A percentile compares a stretch with the other conserved stretches of the same genome.
Evolutionary conservation across 2,113 vertebrate species (phyloP).

Genomic region (Amia ocellicauda): DNA sequence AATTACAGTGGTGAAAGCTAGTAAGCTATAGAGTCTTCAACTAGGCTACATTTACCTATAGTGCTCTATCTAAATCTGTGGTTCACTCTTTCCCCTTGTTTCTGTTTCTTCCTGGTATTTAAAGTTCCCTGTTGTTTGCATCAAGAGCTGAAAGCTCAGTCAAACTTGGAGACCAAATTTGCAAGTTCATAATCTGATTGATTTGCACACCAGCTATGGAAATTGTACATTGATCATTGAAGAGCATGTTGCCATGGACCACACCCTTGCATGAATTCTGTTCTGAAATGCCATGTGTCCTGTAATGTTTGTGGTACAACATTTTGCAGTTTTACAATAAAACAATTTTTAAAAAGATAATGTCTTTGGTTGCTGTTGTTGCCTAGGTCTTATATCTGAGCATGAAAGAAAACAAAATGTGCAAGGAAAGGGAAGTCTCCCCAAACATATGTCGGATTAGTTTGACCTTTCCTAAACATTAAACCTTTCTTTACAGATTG

Average conservation of each 20-base stretch:
- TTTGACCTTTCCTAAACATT: no score
- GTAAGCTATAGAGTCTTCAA: no score
- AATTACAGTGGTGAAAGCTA: no score
- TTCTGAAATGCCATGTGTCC: constrained; percentile 36
- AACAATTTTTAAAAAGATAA: constrained; percentile 24
- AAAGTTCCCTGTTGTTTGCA: not conserved
- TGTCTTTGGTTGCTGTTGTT: not conserved
- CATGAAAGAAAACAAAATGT: not conserved
- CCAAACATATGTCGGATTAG: not conserved
- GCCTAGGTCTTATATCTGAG: not conserved
- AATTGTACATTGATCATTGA: constrained; percentile 4
- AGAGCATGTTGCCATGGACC: constrained; percentile 30
- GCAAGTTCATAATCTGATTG: not conserved
- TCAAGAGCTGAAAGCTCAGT: no score
- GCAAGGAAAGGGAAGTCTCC: not conserved
- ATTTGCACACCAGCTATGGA: not conserved
- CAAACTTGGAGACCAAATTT: no score
- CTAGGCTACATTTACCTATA: no score
- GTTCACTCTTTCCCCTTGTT: not conserved
- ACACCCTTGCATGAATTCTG: constrained; percentile 32
- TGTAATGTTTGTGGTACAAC: constrained; percentile 43
- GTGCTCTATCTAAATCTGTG: not conserved
- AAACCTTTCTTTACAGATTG: no score
- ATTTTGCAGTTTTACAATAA: constrained; percentile 45
- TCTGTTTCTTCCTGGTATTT: not conserved